A percentile compares a stretch with the other conserved stretches of the same genome.
Evolutionary conservation across 1,140 invertebrate genomes (phyloP).

Genomic region (Saccostrea cuccullata): DNA sequence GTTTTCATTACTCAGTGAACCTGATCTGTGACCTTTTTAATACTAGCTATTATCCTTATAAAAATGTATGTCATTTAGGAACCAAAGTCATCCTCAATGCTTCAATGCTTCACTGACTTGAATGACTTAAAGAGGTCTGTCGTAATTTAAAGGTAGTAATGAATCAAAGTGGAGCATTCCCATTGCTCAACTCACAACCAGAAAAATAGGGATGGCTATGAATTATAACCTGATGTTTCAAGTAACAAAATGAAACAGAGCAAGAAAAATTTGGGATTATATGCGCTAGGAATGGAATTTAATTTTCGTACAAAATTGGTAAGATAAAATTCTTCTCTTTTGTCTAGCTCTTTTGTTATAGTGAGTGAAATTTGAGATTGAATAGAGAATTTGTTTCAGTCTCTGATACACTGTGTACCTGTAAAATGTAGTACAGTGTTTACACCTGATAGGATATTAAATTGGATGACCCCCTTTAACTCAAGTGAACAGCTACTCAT

Average conservation of each 20-base stretch:
- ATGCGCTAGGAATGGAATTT: background rate
- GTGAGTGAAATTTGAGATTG: background rate
- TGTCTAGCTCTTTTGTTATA: background rate
- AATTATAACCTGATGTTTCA: background rate
- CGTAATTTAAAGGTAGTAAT: constrained; percentile 14
- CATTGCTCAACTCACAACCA: background rate
- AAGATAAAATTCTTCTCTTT: background rate
- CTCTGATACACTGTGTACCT: background rate
- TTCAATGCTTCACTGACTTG: background rate
- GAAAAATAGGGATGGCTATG: background rate
- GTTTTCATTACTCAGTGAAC: constrained; percentile 5
- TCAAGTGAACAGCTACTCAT: constrained; percentile 17
- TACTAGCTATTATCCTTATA: background rate
- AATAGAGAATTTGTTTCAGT: background rate
- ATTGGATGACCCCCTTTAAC: background rate
- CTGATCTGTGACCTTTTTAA: background rate
- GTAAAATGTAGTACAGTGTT: background rate
- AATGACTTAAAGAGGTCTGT: background rate
- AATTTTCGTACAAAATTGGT: constrained; percentile 18
- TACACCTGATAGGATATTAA: constrained; percentile 10
- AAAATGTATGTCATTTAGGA: constrained; percentile 4
- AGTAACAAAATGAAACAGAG: constrained; percentile 21
- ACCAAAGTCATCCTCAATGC: background rate
- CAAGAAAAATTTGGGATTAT: background rate
- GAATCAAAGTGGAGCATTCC: background rate